Evolutionary conservation across 2,113 vertebrate genomes (phyloP), one percentile per base, ranked within the genome.

Genomic region (Turdus rufiventris): DNA sequence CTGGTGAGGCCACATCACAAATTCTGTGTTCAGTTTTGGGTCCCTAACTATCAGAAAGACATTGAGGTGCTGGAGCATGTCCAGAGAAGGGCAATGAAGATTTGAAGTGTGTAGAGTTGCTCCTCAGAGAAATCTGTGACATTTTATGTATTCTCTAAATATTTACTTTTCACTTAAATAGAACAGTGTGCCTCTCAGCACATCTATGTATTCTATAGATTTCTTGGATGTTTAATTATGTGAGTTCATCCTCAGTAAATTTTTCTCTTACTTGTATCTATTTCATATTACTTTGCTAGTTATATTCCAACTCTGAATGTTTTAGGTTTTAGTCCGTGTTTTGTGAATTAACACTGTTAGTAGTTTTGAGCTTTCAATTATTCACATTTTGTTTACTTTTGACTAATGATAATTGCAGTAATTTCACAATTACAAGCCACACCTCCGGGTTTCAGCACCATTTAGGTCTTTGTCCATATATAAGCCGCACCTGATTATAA

Each of bases 271-370:
- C 18, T 74, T 96, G 50, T 94, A 47, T 96, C 83, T 96, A 18
- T 96, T 95, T 92, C 77, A 76, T 79, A 66, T 94, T 97, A 86
- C 91, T 94, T 94, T 93, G 33, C 94, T 96, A 70, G 8, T 79
- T 74, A 9, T 25, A 62, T 25, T 2, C 6, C 36, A 77, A 18
- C 12, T 74, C 21, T 61, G 40, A 76, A 57, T 61, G 65, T 78
- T 67, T 43, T 54, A 47, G 21, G 31, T 8, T 71, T 70, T 74
- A 63, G 7, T 74, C 15, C 24, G 4, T 47, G 9, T 61, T 56
- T 80, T 77, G 33, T 40, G 38, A 77, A 33, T 40, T 58, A 57
- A 57, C 5, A 8, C 70, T 51, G 6, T 62, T 58, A 40, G 50
- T 57, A 4, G 66, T 74, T 84, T 80, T 86, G 28, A 86, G 12